Conservation (phyloP, 1,140 invertebrate species). For the Ceratoteleas bidentatus region DNA sequence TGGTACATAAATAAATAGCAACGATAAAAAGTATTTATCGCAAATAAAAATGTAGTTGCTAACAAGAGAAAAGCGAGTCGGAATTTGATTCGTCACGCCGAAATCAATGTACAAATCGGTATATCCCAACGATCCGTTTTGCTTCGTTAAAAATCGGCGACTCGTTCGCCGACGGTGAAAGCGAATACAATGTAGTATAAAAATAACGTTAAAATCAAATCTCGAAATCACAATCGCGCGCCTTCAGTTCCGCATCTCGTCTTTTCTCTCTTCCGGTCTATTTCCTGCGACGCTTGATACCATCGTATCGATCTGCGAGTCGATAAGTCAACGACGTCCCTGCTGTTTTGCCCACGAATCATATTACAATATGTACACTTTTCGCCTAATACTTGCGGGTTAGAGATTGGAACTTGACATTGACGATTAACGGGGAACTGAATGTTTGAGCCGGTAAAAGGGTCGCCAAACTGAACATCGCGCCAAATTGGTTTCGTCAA, state of each 20-base stretch:
- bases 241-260: constrained; percentile 51
- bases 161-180: too few species aligned
- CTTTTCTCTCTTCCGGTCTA: constrained; percentile 68
- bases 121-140: too few species aligned
- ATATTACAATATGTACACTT: constrained; percentile 8
- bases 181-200: too few species aligned
- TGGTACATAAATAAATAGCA: constrained; percentile 72
- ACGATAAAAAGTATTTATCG: constrained; percentile 45
- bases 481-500: constrained; percentile 34
- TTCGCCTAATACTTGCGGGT: not conserved
- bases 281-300: constrained; percentile 44
- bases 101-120: too few species aligned
- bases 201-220: constrained; percentile 66
- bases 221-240: constrained; percentile 75
- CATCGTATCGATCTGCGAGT: constrained; percentile 4
- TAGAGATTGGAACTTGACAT: constrained; percentile 1
- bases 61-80: constrained; percentile 19
- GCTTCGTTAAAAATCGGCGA: too few species aligned
- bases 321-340: constrained; percentile 10
- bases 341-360: constrained; percentile 4
- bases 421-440: constrained; percentile 6
- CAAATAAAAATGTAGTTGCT: constrained; percentile 9
- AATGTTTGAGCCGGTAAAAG: constrained; percentile 25
- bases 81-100: constrained; percentile 15
- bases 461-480: constrained; percentile 25